Conservation (phyloP, 2,888 invertebrate genomes). For the Drosophila quinaria region DNA sequence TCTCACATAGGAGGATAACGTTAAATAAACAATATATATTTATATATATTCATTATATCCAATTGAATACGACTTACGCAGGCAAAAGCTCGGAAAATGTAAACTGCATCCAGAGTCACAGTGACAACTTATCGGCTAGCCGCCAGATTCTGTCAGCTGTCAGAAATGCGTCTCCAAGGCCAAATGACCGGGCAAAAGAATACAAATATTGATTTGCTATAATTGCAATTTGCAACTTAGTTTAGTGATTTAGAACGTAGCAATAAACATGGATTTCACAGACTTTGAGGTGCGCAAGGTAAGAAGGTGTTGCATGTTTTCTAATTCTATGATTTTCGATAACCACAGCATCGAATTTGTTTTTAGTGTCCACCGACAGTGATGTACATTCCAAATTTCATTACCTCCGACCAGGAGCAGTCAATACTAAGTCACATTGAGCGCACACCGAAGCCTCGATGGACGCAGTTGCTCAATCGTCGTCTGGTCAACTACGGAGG, state of each 20-base stretch:
- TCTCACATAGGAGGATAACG: too few species aligned
- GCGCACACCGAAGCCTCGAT: conserved; percentile 95
- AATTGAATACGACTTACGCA: not conserved
- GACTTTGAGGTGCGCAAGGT: conserved; percentile 84
- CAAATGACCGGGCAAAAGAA: conserved; percentile 48
- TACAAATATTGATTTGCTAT: conserved; percentile 70
- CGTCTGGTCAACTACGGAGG: conserved; percentile 99
- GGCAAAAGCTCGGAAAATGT: not conserved
- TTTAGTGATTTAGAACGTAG: conserved; percentile 40
- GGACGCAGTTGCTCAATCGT: conserved; percentile 96
- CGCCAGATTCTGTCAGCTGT: conserved; percentile 47
- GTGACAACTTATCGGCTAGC: conserved; percentile 23
- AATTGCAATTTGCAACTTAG: conserved; percentile 37
- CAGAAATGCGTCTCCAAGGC: conserved; percentile 34
- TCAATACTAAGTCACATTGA: conserved; percentile 91
- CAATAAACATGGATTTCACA: conserved; percentile 81
- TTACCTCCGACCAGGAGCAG: conserved; percentile 90
- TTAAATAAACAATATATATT: not conserved
- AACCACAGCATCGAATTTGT: not conserved
- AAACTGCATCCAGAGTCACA: not conserved
- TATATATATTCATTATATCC: not conserved
- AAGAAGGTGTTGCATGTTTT: conserved; percentile 1
- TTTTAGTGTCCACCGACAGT: conserved; percentile 83
- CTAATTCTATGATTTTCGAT: not conserved
- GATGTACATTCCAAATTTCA: conserved; percentile 94